Evolutionary conservation across 2,113 vertebrate genomes (phyloP), one percentile per base, ranked within the genome.

Genomic region (Rhinogobius similis): DNA sequence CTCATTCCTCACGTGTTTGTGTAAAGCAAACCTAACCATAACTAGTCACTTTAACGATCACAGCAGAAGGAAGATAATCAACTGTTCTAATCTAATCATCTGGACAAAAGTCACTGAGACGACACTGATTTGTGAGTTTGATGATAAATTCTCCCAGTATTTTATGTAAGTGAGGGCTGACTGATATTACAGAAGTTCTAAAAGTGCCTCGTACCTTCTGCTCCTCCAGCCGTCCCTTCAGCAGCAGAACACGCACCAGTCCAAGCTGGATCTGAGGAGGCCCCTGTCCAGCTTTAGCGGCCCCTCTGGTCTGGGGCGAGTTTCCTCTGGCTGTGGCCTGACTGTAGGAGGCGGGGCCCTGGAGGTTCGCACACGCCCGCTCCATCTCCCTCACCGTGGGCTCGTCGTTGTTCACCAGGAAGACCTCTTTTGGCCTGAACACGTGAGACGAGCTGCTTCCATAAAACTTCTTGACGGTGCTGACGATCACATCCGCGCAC

Each of bases 391-490:
- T 27, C 20, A 96, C 95, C 0, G 95, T 86, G 2, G 13, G 56
- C 0, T 96, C 92, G 3, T 89, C 92, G 3, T 93, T 58, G 87
- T 96, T 96, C 23, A 95, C 94, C n/a, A 99, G 77, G 23, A 67
- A 81, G 67, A 98, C 91, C 65, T 98, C 93, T 29, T 48, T 52
- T 0, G 1, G 11, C 20, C 13, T 5, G 62, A 26, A 4, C 58
- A 10, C 14, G 52, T 53, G 10, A 5, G 0, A 1, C 0, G 0
- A 0, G 0, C 0, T 0, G 0, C 0, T 0, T 0, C 81, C 53
- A 23, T 72, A 46, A 67, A 88, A 93, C 0, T 0, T 0, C 59
- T 53, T 90, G 46, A 97, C 85, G 10, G 89, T 23, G 0, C 1
- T 2, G 32, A 96, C 94, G 58, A 98, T 96, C 48, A 80, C 83